phyloP scores from a whole-genome alignment of 2,113 vertebrate species.

The Eira barbara region DNA sequence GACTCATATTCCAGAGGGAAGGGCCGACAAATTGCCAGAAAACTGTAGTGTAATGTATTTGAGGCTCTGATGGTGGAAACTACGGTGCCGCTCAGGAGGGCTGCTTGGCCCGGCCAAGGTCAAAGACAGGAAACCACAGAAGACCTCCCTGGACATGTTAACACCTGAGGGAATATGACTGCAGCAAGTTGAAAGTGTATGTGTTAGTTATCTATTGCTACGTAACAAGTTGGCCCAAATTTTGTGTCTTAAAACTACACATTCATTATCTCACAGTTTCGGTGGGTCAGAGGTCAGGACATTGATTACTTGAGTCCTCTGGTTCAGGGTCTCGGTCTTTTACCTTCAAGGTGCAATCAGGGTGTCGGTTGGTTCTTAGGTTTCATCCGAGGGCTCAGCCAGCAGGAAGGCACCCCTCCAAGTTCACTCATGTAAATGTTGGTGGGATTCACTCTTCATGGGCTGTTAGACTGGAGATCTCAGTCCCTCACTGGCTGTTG shows the following conservation, averaged over 20 bases:
- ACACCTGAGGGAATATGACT: background rate
- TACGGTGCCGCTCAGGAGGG: background rate
- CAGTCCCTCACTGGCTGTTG: background rate
- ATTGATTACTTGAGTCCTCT: background rate
- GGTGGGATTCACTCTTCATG: background rate
- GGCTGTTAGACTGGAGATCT: background rate
- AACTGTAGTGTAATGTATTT: background rate
- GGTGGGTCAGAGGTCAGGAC: background rate
- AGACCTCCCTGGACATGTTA: background rate
- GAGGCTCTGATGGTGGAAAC: background rate
- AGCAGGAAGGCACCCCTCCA: background rate
- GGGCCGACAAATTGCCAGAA: background rate
- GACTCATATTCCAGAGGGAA: background rate
- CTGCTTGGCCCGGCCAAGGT: background rate
- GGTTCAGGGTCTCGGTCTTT: background rate
- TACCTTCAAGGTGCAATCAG: background rate
- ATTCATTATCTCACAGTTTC: background rate
- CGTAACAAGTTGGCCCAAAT: background rate
- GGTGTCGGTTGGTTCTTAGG: background rate
- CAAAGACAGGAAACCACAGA: background rate
- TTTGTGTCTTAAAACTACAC: background rate
- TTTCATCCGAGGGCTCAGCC: background rate
- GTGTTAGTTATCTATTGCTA: background rate
- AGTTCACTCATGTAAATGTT: background rate
- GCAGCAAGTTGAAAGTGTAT: background rate